Evolutionary conservation across 2,888 invertebrate species (phyloP).

Genomic region (Tenodera sinensis): DNA sequence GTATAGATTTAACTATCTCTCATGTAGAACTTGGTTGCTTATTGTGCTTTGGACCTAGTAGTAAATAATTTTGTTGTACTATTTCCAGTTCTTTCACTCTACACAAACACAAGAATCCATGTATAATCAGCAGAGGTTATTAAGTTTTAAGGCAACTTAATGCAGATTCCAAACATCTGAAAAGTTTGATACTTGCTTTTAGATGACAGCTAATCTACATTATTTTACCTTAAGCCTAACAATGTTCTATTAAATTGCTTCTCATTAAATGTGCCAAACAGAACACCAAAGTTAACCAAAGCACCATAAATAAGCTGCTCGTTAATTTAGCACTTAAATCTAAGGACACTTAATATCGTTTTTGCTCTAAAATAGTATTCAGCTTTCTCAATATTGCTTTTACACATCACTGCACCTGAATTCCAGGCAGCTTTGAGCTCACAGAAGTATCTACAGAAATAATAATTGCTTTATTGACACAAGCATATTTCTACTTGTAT

Average conservation of each 20-base stretch:
- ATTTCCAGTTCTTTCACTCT: neutral
- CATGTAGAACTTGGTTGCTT: neutral
- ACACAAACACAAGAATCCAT: neutral
- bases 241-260: neutral
- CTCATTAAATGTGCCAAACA: neutral
- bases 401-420: neutral
- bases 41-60: neutral
- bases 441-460: too few relatives aligned
- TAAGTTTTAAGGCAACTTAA: neutral
- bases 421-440: too few relatives aligned
- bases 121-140: neutral
- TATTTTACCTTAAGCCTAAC: neutral
- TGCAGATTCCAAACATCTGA: neutral
- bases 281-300: neutral
- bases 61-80: neutral
- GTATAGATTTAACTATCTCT: neutral
- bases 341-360: neutral
- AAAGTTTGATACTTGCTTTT: neutral
- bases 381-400: neutral
- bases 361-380: neutral
- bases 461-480: too few relatives aligned
- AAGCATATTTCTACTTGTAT: too few relatives aligned
- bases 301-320: neutral
- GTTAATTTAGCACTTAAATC: neutral
- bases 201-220: neutral